These are phyloP conservation scores for Bugulina stolonifera DNA, from an alignment of 2,888 invertebrate species.

Conservation along the genomic window DNA sequence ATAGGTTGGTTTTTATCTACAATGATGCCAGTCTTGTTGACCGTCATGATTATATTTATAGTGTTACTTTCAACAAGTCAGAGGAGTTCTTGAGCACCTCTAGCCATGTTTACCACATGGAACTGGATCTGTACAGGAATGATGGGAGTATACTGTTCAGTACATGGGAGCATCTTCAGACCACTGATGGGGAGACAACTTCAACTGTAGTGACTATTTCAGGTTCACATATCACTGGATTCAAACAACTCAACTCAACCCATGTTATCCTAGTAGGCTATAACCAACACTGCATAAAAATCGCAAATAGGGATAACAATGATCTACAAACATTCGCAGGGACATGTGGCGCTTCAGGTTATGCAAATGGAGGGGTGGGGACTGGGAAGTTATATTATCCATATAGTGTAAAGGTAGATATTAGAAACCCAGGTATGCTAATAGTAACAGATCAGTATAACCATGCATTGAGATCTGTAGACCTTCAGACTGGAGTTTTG, in stretches of 20 bases:
- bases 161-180: too few species aligned
- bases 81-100: too few species aligned
- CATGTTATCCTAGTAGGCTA: neutral
- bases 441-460: neutral
- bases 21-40: too few species aligned
- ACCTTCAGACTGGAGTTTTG: neutral
- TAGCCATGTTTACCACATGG: too few species aligned
- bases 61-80: too few species aligned
- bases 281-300: neutral
- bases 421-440: neutral
- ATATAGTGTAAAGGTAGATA: neutral
- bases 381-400: neutral
- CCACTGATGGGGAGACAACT: too few species aligned
- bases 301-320: neutral
- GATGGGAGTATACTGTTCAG: too few species aligned
- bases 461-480: neutral
- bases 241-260: neutral
- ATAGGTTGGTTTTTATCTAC: too few species aligned
- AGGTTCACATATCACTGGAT: neutral
- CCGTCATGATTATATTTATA: too few species aligned
- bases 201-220: neutral
- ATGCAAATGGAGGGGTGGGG: neutral
- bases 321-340: neutral
- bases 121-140: too few species aligned
- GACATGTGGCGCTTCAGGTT: neutral